Conservation (phyloP, 2,797 vertebrate genomes). For the Dermochelys coriacea region DNA sequence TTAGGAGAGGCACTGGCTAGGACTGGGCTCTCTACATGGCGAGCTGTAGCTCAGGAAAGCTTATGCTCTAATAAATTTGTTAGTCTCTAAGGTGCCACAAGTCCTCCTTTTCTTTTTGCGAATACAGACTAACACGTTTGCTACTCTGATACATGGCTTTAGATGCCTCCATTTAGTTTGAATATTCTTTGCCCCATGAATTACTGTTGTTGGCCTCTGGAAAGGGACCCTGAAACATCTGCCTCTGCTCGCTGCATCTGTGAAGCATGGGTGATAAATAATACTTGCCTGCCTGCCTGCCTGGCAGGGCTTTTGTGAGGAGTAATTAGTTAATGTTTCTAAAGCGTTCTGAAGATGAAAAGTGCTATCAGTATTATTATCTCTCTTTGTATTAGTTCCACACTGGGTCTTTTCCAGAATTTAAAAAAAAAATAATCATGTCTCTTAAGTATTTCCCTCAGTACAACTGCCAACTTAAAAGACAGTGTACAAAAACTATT, state of each 20-base stretch:
- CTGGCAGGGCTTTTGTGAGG: background rate
- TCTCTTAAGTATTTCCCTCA: background rate
- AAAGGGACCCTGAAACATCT: background rate
- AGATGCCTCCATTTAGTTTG: background rate
- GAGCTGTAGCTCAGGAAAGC: too few relatives aligned
- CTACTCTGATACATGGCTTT: background rate
- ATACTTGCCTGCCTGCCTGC: fast-evolving
- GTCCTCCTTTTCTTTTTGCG: too few relatives aligned
- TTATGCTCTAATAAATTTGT: too few relatives aligned
- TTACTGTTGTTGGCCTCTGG: background rate
- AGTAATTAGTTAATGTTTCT: background rate
- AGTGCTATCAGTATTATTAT: fast-evolving
- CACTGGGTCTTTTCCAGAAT: background rate
- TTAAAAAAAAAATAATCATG: background rate
- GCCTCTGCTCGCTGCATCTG: background rate
- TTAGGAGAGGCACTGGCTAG: too few relatives aligned
- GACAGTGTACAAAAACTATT: background rate
- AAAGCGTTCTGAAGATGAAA: background rate
- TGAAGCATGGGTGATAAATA: fast-evolving
- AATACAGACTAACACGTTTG: too few relatives aligned
- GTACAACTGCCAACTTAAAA: fast-evolving
- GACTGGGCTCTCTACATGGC: background rate
- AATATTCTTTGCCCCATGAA: background rate
- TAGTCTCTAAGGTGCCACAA: too few relatives aligned
- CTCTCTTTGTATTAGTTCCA: background rate